A percentile compares a stretch with the other conserved stretches of the same genome.
Conservation (phyloP, 2,888 invertebrate species). For the Leptopilina syphax region DNA sequence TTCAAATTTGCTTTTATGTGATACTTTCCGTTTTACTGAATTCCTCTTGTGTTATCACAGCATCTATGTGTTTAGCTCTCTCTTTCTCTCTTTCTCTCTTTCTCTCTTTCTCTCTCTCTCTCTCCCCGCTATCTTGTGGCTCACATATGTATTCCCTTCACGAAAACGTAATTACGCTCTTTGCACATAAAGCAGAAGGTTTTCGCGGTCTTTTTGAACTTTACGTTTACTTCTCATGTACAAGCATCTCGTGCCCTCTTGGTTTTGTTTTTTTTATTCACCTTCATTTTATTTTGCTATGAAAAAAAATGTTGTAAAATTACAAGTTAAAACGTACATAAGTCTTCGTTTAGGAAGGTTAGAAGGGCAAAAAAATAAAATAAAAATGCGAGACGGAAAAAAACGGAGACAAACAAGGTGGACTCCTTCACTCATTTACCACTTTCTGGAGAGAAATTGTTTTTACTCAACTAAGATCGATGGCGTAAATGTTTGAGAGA, state of each 20-base stretch:
- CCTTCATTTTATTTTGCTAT: background rate
- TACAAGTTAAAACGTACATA: constrained; percentile 11
- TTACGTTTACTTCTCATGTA: constrained; percentile 10
- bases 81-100: background rate
- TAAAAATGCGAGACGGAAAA: background rate
- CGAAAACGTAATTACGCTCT: constrained; percentile 34
- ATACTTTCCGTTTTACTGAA: constrained; percentile 27
- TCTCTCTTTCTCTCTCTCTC: background rate
- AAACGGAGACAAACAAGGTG: constrained; percentile 4
- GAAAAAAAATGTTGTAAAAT: background rate
- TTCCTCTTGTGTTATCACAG: constrained; percentile 27
- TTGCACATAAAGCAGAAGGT: constrained; percentile 32
- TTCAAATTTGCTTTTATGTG: constrained; percentile 23
- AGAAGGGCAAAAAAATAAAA: background rate
- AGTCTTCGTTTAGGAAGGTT: background rate
- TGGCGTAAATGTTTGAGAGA: constrained; percentile 1
- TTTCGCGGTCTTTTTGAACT: constrained; percentile 28
- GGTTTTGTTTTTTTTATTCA: too few relatives aligned
- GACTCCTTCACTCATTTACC: constrained; percentile 19
- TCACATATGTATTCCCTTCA: constrained; percentile 29
- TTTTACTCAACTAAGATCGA: constrained; percentile 31
- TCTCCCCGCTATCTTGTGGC: constrained; percentile 40
- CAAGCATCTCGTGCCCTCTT: background rate
- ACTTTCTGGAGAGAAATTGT: constrained; percentile 36
- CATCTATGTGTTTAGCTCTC: background rate